Evolutionary conservation across 2,113 vertebrate genomes (phyloP), one percentile per base, ranked within the genome.

Genomic region (Tachysurus vachellii): DNA sequence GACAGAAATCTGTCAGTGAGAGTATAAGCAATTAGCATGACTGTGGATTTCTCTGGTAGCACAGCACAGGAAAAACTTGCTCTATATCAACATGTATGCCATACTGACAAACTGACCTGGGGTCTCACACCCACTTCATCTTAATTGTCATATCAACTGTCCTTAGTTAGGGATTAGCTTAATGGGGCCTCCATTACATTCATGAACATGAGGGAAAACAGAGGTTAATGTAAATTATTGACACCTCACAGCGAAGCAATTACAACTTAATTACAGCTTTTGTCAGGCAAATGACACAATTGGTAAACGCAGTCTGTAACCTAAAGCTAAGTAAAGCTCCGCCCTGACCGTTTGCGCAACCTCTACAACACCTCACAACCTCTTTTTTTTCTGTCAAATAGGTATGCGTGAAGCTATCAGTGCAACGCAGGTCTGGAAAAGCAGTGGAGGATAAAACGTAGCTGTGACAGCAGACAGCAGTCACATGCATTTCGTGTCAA

Each of bases 71-170:
- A 92, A 75, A 82, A 94, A 92, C 84, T 91, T 91, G 88, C 90
- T 91, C 57, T 61, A 92, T 86, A 83, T 88, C 91, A 91, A 91
- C 89, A 89, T 90, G 91, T 90, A 71, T 77, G 76, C 21, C 90
- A 50, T 50, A 50, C 47, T 50, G 82, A 89, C 91, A 89, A 82
- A 85, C 84, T 89, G 89, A 92, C 91, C 91, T 88, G 89, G 84
- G 93, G 91, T 92, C 89, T 80, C 54, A 80, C 68, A 70, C 64
- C 10, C 53, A 23, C 86, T 88, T 93, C 87, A 92, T 93, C 92
- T 90, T 92, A 91, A 93, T 92, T 89, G 89, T 94, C 91, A 91
- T 93, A 94, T 94, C 92, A 90, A 89, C 87, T 93, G 83, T 86
- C 89, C 82, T 90, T 86, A 87, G 85, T 93, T 91, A 90, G 83